phyloP scores from a whole-genome alignment of 2,888 invertebrate species.

The Tachina fera region DNA sequence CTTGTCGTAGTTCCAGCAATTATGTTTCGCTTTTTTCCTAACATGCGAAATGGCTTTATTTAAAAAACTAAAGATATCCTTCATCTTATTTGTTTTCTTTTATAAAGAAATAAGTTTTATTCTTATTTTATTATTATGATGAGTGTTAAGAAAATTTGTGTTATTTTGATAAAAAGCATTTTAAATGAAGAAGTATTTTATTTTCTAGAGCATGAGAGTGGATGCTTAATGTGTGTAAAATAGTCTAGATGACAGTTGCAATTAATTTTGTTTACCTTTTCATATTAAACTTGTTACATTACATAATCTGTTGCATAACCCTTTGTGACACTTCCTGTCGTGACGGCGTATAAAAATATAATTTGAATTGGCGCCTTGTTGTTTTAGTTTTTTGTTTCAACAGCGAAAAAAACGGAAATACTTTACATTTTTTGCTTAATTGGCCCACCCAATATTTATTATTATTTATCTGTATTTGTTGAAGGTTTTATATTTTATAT shows the following conservation, averaged over 20 bases:
- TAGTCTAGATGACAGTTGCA: neutral
- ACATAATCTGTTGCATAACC: neutral
- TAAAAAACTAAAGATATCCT: constrained; percentile 60
- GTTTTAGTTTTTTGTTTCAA: constrained; percentile 57
- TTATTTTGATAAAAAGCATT: constrained; percentile 22
- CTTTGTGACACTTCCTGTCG: constrained; percentile 68
- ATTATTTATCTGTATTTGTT: constrained; percentile 48
- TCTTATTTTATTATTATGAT: neutral
- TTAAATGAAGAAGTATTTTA: neutral
- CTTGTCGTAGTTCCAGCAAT: constrained; percentile 68
- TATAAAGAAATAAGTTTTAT: neutral
- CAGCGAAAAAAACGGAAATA: constrained; percentile 9
- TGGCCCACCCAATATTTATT: constrained; percentile 73
- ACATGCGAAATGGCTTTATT: constrained; percentile 74
- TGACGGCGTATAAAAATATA: constrained; percentile 62
- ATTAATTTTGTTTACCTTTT: neutral
- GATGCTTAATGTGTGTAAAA: neutral
- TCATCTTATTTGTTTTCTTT: constrained; percentile 6
- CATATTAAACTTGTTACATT: neutral
- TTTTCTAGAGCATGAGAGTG: neutral
- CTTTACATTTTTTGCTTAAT: constrained; percentile 63
- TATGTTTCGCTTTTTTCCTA: constrained; percentile 50
- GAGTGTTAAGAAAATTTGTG: constrained; percentile 27
- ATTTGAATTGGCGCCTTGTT: constrained; percentile 70
- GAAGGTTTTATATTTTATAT: constrained; percentile 29